A percentile compares a stretch with the other conserved stretches of the same genome.
Conservation (phyloP, 2,113 vertebrate genomes). For the Oryzias celebensis region DNA sequence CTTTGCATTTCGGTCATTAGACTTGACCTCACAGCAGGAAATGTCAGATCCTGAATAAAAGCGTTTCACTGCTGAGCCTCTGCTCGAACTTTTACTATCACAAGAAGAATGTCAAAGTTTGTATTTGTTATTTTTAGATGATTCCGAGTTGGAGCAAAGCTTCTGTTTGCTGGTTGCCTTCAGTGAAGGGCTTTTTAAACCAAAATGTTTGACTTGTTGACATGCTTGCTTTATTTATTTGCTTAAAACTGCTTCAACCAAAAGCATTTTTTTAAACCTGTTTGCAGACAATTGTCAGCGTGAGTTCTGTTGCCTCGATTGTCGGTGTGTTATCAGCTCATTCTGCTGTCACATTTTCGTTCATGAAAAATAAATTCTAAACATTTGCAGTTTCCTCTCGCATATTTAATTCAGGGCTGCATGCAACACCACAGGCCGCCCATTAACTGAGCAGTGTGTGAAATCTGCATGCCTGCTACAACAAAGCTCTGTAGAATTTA, state of each 20-base stretch:
- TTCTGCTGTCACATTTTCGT: constrained; percentile 4
- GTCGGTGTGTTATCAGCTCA: not conserved
- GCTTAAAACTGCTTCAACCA: not conserved
- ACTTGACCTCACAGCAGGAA: not conserved
- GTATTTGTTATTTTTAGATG: not conserved
- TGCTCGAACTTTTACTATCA: no score
- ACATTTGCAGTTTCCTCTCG: constrained; percentile 23
- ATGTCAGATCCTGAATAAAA: no score
- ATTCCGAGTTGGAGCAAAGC: not conserved
- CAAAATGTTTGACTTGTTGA: constrained; percentile 27
- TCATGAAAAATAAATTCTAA: constrained; percentile 16
- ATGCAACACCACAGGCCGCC: no score
- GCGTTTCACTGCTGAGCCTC: no score
- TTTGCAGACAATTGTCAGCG: constrained; percentile 17
- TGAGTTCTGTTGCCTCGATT: constrained; percentile 24
- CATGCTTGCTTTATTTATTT: constrained; percentile 5
- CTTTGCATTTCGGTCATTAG: constrained; percentile 24
- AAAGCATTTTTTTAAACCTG: not conserved
- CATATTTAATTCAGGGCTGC: not conserved
- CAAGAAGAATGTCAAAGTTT: constrained; percentile 12
- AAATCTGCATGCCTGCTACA: no score
- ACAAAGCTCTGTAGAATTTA: no score
- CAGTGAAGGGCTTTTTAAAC: constrained; percentile 45
- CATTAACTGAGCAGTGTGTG: no score
- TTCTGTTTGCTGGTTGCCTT: constrained; percentile 20